Percentiles rank a stretch among this genome's conserved stretches.
These are phyloP conservation scores for Oophaga sylvatica DNA, from an alignment of 2,797 vertebrate genomes.

Conservation along the genomic window DNA sequence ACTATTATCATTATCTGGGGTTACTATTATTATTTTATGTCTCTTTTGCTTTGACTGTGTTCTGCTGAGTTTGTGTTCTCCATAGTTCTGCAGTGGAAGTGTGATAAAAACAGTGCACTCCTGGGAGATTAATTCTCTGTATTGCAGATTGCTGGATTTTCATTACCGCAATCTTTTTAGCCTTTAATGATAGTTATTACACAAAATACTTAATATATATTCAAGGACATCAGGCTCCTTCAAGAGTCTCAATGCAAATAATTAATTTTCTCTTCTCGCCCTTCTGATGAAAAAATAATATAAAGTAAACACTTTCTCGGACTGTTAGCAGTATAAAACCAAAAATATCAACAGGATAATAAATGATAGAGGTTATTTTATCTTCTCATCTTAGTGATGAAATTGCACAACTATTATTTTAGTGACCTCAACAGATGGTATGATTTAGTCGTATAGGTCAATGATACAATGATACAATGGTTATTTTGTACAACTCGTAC, in stretches of 20 bases:
- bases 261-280: conserved; percentile 53
- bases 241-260: conserved; percentile 61
- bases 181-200: conserved; percentile 63
- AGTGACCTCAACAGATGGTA: not conserved
- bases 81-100: conserved; percentile 54
- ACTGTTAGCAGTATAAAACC: conserved; percentile 1
- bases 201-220: conserved; percentile 61
- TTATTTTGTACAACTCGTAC: not conserved
- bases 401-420: not conserved
- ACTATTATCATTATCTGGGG: conserved; percentile 54
- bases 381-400: not conserved
- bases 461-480: not conserved
- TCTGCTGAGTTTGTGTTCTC: conserved; percentile 50
- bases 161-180: conserved; percentile 62
- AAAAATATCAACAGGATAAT: not conserved
- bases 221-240: conserved; percentile 60
- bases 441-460: not conserved
- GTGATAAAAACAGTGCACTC: conserved; percentile 58
- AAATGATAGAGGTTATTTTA: not conserved
- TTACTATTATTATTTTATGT: conserved; percentile 47
- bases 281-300: conserved; percentile 55
- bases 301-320: conserved; percentile 49
- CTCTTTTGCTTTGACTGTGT: conserved; percentile 44
- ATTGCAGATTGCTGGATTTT: conserved; percentile 58
- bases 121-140: conserved; percentile 59